phyloP scores from a whole-genome alignment of 2,113 vertebrate species.

The Acrocephalus arundinaceus region DNA sequence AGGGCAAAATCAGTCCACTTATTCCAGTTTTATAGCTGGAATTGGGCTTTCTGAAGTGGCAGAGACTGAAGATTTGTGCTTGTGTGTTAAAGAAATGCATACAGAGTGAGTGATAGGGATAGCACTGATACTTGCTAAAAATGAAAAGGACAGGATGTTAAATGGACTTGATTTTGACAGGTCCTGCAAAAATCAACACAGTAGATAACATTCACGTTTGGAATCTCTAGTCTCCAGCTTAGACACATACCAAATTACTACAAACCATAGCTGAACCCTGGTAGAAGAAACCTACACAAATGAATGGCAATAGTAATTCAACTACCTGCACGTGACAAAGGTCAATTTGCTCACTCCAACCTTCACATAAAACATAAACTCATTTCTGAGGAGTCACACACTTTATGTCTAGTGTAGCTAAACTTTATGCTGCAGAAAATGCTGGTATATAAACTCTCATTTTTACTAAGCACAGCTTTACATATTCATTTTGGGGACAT shows the following conservation, averaged over 20 bases:
- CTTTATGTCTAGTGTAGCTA: background rate
- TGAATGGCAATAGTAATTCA: background rate
- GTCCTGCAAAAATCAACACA: background rate
- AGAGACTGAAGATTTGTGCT: background rate
- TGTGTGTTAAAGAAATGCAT: background rate
- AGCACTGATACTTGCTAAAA: background rate
- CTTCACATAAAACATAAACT: background rate
- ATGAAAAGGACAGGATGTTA: background rate
- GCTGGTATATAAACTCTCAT: background rate
- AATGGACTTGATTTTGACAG: background rate
- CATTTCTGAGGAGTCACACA: background rate
- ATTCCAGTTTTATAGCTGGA: background rate
- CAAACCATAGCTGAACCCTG: background rate
- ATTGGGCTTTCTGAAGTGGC: background rate
- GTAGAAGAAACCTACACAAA: background rate
- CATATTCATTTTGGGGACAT: background rate
- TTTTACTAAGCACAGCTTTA: background rate
- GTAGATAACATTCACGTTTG: background rate
- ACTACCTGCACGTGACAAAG: background rate
- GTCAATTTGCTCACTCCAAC: background rate
- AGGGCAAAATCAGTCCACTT: background rate
- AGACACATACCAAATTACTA: background rate
- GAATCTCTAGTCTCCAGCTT: background rate
- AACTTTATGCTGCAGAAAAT: background rate
- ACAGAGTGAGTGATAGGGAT: background rate